phyloP scores from a whole-genome alignment of 2,888 invertebrate genomes.

The Hesperia comma region DNA sequence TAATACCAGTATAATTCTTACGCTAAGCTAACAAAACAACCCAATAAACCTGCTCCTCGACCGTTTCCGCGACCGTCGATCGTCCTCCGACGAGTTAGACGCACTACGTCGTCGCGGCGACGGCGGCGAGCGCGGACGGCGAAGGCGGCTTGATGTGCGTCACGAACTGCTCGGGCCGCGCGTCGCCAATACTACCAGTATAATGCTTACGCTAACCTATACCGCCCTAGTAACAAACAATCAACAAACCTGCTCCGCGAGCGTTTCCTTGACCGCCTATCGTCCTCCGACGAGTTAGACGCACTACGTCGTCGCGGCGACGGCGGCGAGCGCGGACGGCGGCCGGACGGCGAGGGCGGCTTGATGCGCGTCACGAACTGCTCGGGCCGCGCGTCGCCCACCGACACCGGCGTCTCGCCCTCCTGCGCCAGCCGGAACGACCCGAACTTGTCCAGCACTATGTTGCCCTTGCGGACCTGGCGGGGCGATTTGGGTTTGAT shows the following conservation, averaged over 20 bases:
- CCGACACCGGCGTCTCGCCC: constrained; percentile 76
- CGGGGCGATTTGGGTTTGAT: background rate
- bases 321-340: constrained; percentile 74
- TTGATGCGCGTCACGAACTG: constrained; percentile 80
- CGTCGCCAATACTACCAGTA: too few relatives aligned
- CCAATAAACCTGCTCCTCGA: constrained; percentile 78
- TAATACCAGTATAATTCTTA: too few relatives aligned
- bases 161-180: constrained; percentile 80
- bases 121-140: constrained; percentile 74
- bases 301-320: constrained; percentile 77
- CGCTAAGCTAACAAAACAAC: too few relatives aligned
- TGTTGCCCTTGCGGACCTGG: constrained; percentile 82
- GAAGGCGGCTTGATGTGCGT: constrained; percentile 76
- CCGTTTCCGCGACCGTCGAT: constrained; percentile 62
- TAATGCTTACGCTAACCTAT: too few relatives aligned
- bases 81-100: constrained; percentile 69
- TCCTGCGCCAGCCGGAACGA: constrained; percentile 87
- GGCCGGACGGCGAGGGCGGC: constrained; percentile 67
- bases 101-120: constrained; percentile 77
- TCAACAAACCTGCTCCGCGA: constrained; percentile 68
- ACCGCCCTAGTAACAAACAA: too few relatives aligned
- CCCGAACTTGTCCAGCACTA: constrained; percentile 89
- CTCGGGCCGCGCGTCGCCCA: constrained; percentile 78
- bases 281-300: constrained; percentile 69
- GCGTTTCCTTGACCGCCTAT: constrained; percentile 62